Base-by-base conservation (phyloP, 2,888 invertebrate genomes). In the Drosophila limbata region DNA sequence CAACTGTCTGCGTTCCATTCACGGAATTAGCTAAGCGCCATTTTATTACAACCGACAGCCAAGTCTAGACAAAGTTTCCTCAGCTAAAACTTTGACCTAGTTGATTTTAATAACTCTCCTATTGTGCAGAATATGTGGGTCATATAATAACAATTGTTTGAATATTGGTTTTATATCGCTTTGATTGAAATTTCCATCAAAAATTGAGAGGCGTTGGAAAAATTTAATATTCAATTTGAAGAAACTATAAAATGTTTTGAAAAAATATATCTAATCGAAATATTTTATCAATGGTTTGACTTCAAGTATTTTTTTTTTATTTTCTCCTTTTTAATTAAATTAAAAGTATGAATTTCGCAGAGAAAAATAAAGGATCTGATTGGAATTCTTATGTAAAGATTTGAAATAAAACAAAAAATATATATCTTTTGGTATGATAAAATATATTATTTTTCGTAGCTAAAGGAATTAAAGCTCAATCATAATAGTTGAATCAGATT, bases 21-120 rank as follows among this genome's bases (percentile, higher is more conserved):
- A 59, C 79, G 74, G 40, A 61, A 81, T 77, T 78, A 70, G 63
- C 81, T 61, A 65, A 65, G 28, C 62, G 56, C 31, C 47, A 64
- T 48, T 64, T 33, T 21, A 72, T 48, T 61, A 4, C 21, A 44
- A 57, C 53, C 42, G 31, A 28, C 17, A 28, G 31, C 35, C 19
- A 25, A 47, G 80, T 70, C 77, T 70, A 80, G 76, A 70, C 77
- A 17, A 37, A 52, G 61, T 35, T 48, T 39, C 13, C 47, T 10
- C 19, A 42, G 17, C 50, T n/a, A 28, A 28, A 64, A 76, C 81
- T 77, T 57, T 80, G 81, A 71, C 81, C 70, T 50, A 66, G 37
- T 80, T 55, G 45, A 28, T n/a, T 52, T 51, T 75, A 60, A 63
- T 69, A 75, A 74, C 59, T 62, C 1, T 31, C 39, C 33, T 39